Evolutionary conservation across 2,888 invertebrate species (phyloP).

Genomic region (Anarsia innoxiella): DNA sequence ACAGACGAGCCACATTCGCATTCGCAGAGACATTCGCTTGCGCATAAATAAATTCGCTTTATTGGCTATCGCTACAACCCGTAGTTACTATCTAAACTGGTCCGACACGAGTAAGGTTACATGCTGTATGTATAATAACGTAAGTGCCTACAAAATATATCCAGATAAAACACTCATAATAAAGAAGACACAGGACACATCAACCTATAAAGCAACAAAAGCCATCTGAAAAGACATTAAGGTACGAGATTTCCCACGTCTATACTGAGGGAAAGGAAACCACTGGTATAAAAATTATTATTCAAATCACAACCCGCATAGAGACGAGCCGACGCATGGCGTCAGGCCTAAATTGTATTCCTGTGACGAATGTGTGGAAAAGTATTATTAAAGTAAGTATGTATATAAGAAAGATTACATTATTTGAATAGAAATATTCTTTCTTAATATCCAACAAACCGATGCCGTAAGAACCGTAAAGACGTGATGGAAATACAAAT

Average conservation of each 20-base stretch:
- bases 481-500: constrained; percentile 17
- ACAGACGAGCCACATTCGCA: constrained; percentile 8
- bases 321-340: constrained; percentile 53
- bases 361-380: constrained; percentile 58
- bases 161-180: constrained; percentile 1
- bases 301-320: constrained; percentile 66
- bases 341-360: constrained; percentile 67
- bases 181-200: constrained; percentile 21
- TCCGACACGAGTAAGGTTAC: constrained; percentile 15
- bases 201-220: constrained; percentile 33
- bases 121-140: constrained; percentile 13
- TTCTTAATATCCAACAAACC: constrained; percentile 1
- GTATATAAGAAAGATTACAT: constrained; percentile 33
- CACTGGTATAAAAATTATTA: constrained; percentile 67
- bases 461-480: too few relatives aligned
- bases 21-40: constrained; percentile 15
- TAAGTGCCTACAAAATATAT: not conserved
- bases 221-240: constrained; percentile 54
- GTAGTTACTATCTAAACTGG: constrained; percentile 8
- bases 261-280: constrained; percentile 63
- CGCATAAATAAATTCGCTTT: constrained; percentile 7
- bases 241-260: constrained; percentile 67
- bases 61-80: constrained; percentile 16
- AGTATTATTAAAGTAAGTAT: constrained; percentile 49
- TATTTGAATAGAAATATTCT: constrained; percentile 33